Base-by-base conservation (phyloP, 2,888 invertebrate species). In the Zhengitettix transpicula region DNA sequence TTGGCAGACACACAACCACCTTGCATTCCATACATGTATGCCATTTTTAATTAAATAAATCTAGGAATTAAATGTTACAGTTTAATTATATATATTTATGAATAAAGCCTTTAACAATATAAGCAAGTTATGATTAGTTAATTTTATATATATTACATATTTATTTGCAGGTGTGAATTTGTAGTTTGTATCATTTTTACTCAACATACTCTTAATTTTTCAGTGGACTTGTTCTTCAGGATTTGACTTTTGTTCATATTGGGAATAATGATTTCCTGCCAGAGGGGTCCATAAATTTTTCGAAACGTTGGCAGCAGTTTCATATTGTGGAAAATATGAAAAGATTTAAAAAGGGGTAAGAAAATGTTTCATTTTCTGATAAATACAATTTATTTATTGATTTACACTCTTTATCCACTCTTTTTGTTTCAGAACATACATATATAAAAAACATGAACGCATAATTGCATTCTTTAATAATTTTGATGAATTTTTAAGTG, bases 21-120 rank as follows among this genome's bases (percentile, higher is more conserved):
- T 42, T 98, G 98, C 74, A 96, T 99, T 76, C 99, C 99, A 7
- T 99, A 99, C 74, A 95, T 99, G 97, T 97, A 76, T 82, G 88
- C 81, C 57, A 57, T 52, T 17, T 55, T 44, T 41, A 56, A 58
- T 52, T 61, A 51, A 28, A 28, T 28, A 5, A 28, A n/a, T n/a
- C n/a, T n/a, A n/a, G n/a, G n/a, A n/a, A n/a, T n/a, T n/a, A n/a
- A n/a, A n/a, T 47, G 9, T 8, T n/a, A 14, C n/a, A 42, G 44
- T 12, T 47, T 47, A 47, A n/a, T 12, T 1, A 47, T 8, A 28
- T 28, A 28, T 28, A 28, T 7, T 47, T n/a, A 47, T 47, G 47
- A 47, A 47, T 47, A 8, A 47, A 14, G 5, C n/a, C 14, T 47
- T 47, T n/a, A n/a, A 47, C 12, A 47, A 47, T 47, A 7, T 14